Evolutionary conservation across 1,140 invertebrate species (phyloP).

Genomic region (Hyposmocoma kahamanoa): DNA sequence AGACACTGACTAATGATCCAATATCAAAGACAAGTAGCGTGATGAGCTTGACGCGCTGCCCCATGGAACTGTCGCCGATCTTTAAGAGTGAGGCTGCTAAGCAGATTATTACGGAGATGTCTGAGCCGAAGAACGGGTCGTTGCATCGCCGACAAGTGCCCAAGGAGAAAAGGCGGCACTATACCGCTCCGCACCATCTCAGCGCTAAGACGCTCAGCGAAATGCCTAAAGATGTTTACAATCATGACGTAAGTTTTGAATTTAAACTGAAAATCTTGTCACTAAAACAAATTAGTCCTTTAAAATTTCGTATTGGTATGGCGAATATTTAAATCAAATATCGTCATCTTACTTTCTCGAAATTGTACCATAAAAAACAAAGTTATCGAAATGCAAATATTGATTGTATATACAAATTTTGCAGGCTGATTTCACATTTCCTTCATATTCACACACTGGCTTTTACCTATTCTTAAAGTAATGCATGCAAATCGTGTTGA

Average conservation of each 20-base stretch:
- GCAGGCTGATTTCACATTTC: too few relatives aligned
- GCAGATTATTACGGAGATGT: conserved; percentile 89
- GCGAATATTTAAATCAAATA: too few relatives aligned
- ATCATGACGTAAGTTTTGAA: conserved; percentile 73
- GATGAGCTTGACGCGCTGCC: conserved; percentile 52
- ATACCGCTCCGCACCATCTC: conserved; percentile 86
- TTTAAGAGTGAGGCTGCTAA: conserved; percentile 90
- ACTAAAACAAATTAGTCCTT: too few relatives aligned
- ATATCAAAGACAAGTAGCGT: conserved; percentile 62
- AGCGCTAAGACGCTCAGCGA: conserved; percentile 76
- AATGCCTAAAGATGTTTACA: conserved; percentile 71
- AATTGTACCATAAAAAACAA: too few relatives aligned
- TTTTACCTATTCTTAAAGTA: too few relatives aligned
- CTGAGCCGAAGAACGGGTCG: conserved; percentile 67
- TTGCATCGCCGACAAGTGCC: conserved; percentile 79
- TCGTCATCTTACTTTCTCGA: too few relatives aligned
- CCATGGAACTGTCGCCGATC: conserved; percentile 75
- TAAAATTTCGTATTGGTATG: too few relatives aligned
- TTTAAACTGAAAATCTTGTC: too few relatives aligned
- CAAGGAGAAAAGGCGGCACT: conserved; percentile 87
- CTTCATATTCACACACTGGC: too few relatives aligned
- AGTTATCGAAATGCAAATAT: too few relatives aligned
- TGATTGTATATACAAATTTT: too few relatives aligned
- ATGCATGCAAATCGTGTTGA: too few relatives aligned
- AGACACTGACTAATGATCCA: conserved; percentile 61